These are phyloP conservation scores for Lethenteron camtschaticum DNA, from an alignment of 2,113 vertebrate species.

Conservation along the genomic window DNA sequence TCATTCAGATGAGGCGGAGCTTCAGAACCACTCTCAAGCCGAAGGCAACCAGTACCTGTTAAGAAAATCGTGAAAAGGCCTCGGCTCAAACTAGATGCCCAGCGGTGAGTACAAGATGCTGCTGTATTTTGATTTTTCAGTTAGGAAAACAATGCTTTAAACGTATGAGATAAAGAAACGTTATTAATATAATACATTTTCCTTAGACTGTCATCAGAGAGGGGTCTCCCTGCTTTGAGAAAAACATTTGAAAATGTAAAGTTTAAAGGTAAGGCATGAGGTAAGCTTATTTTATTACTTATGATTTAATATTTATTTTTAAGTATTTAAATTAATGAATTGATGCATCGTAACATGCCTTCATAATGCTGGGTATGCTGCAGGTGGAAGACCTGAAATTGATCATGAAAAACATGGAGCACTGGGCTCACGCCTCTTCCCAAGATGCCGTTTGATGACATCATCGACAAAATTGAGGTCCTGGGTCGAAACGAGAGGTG, in stretches of 20 bases:
- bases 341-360: constrained; percentile 8
- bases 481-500: constrained; percentile 68
- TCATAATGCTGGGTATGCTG: constrained; percentile 10
- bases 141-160: not conserved
- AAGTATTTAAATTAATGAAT: constrained; percentile 9
- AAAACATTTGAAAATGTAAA: constrained; percentile 40
- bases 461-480: constrained; percentile 51
- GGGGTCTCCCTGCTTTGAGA: constrained; percentile 65
- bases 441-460: constrained; percentile 74
- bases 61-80: constrained; percentile 41
- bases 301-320: constrained; percentile 14
- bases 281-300: constrained; percentile 19
- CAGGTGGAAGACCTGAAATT: constrained; percentile 56
- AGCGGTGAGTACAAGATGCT: constrained; percentile 25
- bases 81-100: constrained; percentile 57
- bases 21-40: constrained; percentile 18
- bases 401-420: constrained; percentile 67
- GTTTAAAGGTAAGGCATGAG: constrained; percentile 80
- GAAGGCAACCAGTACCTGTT: constrained; percentile 31
- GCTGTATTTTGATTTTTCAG: not conserved
- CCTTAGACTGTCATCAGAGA: constrained; percentile 48
- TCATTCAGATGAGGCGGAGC: no score
- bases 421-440: constrained; percentile 87
- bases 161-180: not conserved
- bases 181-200: not conserved